Base-by-base conservation (phyloP, 2,888 invertebrate species). In the Leucoma salicis region DNA sequence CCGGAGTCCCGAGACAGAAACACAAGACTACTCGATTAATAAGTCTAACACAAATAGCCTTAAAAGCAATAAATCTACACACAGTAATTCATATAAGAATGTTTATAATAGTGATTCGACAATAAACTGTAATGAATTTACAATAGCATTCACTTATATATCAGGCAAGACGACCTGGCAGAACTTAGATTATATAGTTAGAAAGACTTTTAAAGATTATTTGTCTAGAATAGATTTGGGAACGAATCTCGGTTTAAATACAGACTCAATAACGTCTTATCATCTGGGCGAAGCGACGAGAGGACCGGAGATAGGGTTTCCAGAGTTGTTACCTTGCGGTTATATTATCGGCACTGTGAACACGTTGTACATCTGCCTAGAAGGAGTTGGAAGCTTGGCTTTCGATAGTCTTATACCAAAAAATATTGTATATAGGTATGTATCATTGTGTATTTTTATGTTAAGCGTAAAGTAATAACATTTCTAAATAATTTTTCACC, bases 331-430 rank as follows among this genome's bases (percentile, higher is more conserved):
- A 47, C 99, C 98, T 7, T 97, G 97, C 63, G 98, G 98, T 5
- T 99, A 98, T 74, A 93, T 97, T 10, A 94, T 97, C 7, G 98
- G 97, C 18, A 95, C 96, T 49, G 94, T 95, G 14, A 94, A 95
- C 56, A 95, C 95, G 15, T 92, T 96, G 57, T 96, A 97, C 69
- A 95, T 99, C 54, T 99, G 99, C 74, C 92, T 98, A 16, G 95
- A 95, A 76, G 95, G 95, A 31, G 95, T 95, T 14, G 95, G 95
- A 8, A 95, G 95, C 66, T 90, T 99, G 63, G 96, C 97, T 6
- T 98, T 99, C 75, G 98, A 99, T 82, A 98, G 98, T 42, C 91
- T 99, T 53, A 97, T 98, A 80, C 98, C 99, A 55, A 96, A 98
- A 89, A 96, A 97, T 68, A 97, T 98, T 66, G 95, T 99, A 39